Evolutionary conservation across 2,113 vertebrate species (phyloP).

Genomic region (Alethe castanea): DNA sequence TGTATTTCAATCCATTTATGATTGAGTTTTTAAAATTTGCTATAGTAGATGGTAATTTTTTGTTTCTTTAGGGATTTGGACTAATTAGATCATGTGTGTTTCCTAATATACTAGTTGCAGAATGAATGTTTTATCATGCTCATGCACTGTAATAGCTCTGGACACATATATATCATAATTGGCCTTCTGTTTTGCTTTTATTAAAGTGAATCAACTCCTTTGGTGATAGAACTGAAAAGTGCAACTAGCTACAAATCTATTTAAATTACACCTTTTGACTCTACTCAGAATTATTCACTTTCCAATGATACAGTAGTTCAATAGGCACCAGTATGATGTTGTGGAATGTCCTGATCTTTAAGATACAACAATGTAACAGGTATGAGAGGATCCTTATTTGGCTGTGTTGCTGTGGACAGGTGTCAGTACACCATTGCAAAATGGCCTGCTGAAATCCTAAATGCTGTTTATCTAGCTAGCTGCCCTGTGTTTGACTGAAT

Average conservation of each 20-base stretch:
- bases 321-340: neutral
- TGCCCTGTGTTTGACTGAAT: neutral
- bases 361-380: neutral
- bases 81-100: neutral
- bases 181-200: neutral
- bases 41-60: neutral
- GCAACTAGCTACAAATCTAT: neutral
- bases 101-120: neutral
- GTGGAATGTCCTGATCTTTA: neutral
- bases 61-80: neutral
- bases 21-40: neutral
- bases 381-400: neutral
- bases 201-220: neutral
- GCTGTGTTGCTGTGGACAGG: neutral
- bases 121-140: neutral
- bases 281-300: neutral
- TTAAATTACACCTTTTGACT: neutral
- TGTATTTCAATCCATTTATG: neutral
- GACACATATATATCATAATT: neutral
- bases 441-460: neutral
- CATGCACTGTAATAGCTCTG: neutral
- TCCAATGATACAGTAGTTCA: neutral
- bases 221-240: neutral
- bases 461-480: neutral
- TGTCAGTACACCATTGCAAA: neutral